phyloP scores from a whole-genome alignment of 2,888 invertebrate genomes.

The Lasioglossum malachurum region DNA sequence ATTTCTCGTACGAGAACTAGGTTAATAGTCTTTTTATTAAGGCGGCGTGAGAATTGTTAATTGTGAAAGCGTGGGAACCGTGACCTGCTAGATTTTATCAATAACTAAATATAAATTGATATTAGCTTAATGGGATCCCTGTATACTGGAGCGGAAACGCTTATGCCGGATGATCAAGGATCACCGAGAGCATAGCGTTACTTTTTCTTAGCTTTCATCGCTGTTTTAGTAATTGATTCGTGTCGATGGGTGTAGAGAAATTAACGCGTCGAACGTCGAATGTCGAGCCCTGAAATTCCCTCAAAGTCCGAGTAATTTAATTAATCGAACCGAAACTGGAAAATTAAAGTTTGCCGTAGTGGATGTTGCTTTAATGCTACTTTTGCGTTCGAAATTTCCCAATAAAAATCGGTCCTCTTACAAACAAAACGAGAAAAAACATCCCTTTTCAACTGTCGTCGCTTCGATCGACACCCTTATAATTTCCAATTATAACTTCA shows the following conservation, averaged over 20 bases:
- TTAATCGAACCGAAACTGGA: background rate
- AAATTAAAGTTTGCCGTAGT: background rate
- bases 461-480: no score
- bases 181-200: background rate
- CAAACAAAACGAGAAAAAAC: no score
- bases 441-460: no score
- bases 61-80: background rate
- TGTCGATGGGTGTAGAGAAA: background rate
- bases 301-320: background rate
- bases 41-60: background rate
- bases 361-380: background rate
- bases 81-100: background rate
- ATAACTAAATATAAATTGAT: background rate
- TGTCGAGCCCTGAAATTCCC: background rate
- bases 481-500: no score
- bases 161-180: background rate
- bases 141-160: no score
- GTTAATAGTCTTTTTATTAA: background rate
- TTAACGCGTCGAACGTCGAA: background rate
- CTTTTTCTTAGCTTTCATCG: background rate
- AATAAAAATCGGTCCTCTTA: background rate
- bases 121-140: background rate
- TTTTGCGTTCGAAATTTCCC: no score
- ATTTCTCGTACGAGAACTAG: background rate
- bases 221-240: background rate